Evolutionary conservation across 2,113 vertebrate species (phyloP), one percentile per base, ranked within the genome.

Genomic region (Loxodonta africana): DNA sequence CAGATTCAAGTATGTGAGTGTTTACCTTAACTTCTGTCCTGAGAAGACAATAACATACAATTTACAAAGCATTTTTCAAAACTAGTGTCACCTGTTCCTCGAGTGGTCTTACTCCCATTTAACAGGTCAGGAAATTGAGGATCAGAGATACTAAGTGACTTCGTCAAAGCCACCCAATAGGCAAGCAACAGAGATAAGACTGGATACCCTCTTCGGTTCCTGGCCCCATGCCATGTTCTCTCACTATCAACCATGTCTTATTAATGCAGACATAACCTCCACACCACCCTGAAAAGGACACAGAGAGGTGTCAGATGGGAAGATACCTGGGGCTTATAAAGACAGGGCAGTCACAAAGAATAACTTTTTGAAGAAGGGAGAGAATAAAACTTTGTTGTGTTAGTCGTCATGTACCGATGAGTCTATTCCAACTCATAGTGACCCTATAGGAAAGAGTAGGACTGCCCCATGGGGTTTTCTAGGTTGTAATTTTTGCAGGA

Each of bases 21-120:
- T 76, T 74, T 63, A 60, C 60, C 88, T 88, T 93, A 86, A 83
- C 53, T 63, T 83, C 69, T 44, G 28, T 96, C 73, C 23, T 12
- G 4, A 63, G n/a, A 26, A 90, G 46, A 80, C n/a, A 89, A 25
- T 44, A 67, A 33, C 26, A 69, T 46, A 41, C 18, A 74, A 62
- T 46, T 65, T 78, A 77, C 51, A 41, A 85, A 33, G 71, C 30
- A 15, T 46, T 73, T 92, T 90, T 90, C 25, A 83, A 91, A 94
- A 46, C 30, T 46, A 37, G 28, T 8, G 6, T 90, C n/a, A 25
- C 91, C 81, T 81, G 60, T 67, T 90, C 82, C 60, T 74, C 76
- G 73, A 17, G 88, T 17, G 25, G 15, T 46, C 85, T 94, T 48
- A 53, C 7, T 78, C 82, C 57, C 85, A 67, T 37, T 87, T 76